A percentile compares a stretch with the other conserved stretches of the same genome.
Conservation (phyloP, 2,113 vertebrate species). For the Glaucidium brasilianum region DNA sequence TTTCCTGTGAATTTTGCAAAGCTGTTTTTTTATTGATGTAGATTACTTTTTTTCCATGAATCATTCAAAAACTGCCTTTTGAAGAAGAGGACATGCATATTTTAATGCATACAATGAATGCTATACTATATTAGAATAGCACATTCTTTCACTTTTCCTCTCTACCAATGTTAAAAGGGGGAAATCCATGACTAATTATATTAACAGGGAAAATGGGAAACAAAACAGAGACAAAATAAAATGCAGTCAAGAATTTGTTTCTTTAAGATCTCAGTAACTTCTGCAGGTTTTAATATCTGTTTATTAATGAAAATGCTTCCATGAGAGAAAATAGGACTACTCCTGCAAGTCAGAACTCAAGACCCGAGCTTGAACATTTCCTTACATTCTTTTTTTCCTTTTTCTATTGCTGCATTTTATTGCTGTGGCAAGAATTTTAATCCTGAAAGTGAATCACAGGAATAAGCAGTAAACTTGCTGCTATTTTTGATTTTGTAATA, state of each 20-base stretch:
- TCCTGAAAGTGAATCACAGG: background rate
- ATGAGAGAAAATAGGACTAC: background rate
- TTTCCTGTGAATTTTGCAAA: background rate
- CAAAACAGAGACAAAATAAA: background rate
- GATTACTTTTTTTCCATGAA: constrained; percentile 57
- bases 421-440: background rate
- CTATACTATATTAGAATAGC: constrained; percentile 7
- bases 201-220: background rate
- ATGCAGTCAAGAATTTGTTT: background rate
- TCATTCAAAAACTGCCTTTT: constrained; percentile 45
- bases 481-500: background rate
- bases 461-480: background rate
- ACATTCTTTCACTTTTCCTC: background rate
- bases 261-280: background rate
- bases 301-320: background rate
- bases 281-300: background rate
- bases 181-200: background rate
- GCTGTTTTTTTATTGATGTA: constrained; percentile 35
- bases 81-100: constrained; percentile 30
- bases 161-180: background rate
- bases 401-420: background rate
- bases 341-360: background rate
- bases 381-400: background rate
- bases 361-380: background rate
- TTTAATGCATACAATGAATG: constrained; percentile 47